Percentiles rank a stretch among this genome's conserved stretches.
These are phyloP conservation scores for Pycnonotus jocosus DNA, from an alignment of 2,113 vertebrate species.

Conservation along the genomic window DNA sequence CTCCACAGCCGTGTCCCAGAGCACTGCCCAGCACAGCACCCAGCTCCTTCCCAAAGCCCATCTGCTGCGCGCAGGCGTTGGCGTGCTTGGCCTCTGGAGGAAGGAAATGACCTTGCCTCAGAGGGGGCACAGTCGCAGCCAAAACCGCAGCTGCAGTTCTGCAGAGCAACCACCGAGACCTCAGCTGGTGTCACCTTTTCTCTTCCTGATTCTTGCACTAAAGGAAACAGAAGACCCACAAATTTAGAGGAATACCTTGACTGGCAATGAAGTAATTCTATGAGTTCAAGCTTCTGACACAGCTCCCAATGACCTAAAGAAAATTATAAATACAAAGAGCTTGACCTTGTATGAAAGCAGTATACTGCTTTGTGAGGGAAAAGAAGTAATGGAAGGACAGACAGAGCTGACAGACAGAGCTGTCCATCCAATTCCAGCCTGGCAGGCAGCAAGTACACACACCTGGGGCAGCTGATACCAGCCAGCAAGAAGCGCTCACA, in stretches of 20 bases:
- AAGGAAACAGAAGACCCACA: not conserved
- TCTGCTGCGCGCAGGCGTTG: fast-evolving
- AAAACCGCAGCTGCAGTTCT: not conserved
- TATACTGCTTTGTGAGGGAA: not conserved
- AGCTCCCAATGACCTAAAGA: not conserved
- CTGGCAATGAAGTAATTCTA: not conserved
- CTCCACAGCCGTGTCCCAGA: not conserved
- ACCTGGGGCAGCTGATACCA: not conserved
- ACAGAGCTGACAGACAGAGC: not conserved
- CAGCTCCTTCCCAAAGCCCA: not conserved
- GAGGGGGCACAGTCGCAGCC: not conserved
- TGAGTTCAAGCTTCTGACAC: not conserved
- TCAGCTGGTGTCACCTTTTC: not conserved
- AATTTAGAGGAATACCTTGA: not conserved
- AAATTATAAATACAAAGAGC: not conserved
- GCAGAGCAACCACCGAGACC: not conserved
- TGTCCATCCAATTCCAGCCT: not conserved
- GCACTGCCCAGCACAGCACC: not conserved
- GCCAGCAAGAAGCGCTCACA: not conserved
- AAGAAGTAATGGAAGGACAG: not conserved
- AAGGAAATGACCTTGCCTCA: constrained; percentile 32
- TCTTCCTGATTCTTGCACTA: not conserved
- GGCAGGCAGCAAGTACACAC: not conserved
- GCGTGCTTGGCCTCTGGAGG: not conserved
- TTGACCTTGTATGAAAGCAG: fast-evolving